Evolutionary conservation across 1,140 invertebrate genomes (phyloP).

Genomic region (Tenebrio molitor): DNA sequence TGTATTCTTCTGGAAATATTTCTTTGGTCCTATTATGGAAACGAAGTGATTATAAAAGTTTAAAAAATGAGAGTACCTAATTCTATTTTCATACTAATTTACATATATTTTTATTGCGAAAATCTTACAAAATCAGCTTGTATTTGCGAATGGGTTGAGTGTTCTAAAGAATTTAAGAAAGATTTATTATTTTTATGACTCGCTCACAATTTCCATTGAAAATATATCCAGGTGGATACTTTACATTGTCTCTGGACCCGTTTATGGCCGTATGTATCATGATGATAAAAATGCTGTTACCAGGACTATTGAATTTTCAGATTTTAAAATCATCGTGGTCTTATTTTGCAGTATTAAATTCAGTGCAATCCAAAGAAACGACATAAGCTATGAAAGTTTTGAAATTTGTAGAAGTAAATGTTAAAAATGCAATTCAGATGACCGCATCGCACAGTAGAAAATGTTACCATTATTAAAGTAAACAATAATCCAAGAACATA

Average conservation of each 20-base stretch:
- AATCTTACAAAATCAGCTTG: slow-evolving; percentile 50
- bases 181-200: slow-evolving; percentile 57
- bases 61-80: slow-evolving; percentile 23
- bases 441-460: too few species aligned
- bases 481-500: too few species aligned
- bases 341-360: slow-evolving; percentile 46
- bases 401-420: too few species aligned
- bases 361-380: not conserved
- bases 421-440: too few species aligned
- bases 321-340: slow-evolving; percentile 51
- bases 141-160: slow-evolving; percentile 54
- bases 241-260: slow-evolving; percentile 55
- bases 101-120: slow-evolving; percentile 39
- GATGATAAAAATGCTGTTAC: too few species aligned
- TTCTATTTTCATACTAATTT: slow-evolving; percentile 4
- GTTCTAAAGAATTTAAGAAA: slow-evolving; percentile 50
- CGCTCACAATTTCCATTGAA: slow-evolving; percentile 52
- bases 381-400: too few species aligned
- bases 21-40: slow-evolving; percentile 61
- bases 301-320: slow-evolving; percentile 28
- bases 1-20: slow-evolving; percentile 60
- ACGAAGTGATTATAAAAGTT: slow-evolving; percentile 60
- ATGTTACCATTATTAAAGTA: too few species aligned
- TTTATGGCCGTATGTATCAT: slow-evolving; percentile 50
- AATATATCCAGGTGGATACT: slow-evolving; percentile 54